Conservation (phyloP, 1,140 invertebrate species). For the Epicauta chinensis region DNA sequence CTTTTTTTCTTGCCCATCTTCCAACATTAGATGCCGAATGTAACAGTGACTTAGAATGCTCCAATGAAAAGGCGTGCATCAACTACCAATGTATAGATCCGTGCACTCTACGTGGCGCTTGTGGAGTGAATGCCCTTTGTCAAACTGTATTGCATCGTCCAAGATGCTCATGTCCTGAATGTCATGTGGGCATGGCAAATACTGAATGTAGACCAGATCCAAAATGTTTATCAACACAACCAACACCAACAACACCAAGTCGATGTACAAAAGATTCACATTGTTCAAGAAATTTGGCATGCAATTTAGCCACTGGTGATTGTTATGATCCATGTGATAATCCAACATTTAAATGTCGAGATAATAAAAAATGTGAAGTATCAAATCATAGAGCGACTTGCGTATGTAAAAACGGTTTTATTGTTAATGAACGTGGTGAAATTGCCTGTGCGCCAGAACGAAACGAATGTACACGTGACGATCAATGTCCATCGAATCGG, state of each 20-base stretch:
- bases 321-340: slow-evolving; percentile 73
- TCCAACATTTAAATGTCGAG: slow-evolving; percentile 57
- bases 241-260: slow-evolving; percentile 41
- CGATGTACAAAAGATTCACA: slow-evolving; percentile 61
- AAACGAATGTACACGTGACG: slow-evolving; percentile 69
- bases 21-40: slow-evolving; percentile 73
- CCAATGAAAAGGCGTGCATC: slow-evolving; percentile 84
- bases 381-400: slow-evolving; percentile 77
- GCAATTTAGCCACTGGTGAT: slow-evolving; percentile 57
- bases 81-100: slow-evolving; percentile 81
- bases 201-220: slow-evolving; percentile 69
- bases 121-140: slow-evolving; percentile 83
- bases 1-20: slow-evolving; percentile 52
- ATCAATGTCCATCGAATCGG: slow-evolving; percentile 78
- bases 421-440: slow-evolving; percentile 76
- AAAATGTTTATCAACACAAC: slow-evolving; percentile 57
- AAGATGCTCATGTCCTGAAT: slow-evolving; percentile 79
- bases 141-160: slow-evolving; percentile 74
- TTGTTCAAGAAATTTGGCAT: slow-evolving; percentile 70
- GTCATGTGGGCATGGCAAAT: slow-evolving; percentile 74
- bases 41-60: slow-evolving; percentile 82
- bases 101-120: slow-evolving; percentile 78
- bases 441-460: slow-evolving; percentile 73
- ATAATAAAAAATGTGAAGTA: slow-evolving; percentile 82
- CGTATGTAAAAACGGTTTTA: slow-evolving; percentile 82